Evolutionary conservation across 2,888 invertebrate species (phyloP).

Genomic region (Beris chalybata): DNA sequence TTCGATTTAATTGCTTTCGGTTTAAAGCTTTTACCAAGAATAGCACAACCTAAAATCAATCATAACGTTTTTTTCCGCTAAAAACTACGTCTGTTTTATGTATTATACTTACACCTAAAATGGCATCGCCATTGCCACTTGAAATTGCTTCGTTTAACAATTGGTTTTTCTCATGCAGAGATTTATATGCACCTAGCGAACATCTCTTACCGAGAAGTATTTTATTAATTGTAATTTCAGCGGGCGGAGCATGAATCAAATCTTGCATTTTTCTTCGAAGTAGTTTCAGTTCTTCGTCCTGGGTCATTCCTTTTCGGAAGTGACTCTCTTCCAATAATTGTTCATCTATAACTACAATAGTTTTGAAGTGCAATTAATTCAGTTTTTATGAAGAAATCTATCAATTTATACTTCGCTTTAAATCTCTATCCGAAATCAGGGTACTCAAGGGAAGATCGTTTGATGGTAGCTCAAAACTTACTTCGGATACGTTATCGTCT

Average conservation of each 20-base stretch:
- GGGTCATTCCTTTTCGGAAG: conserved; percentile 47
- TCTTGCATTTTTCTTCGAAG: conserved; percentile 46
- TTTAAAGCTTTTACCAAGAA: conserved; percentile 76
- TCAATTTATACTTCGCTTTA: conserved; percentile 42
- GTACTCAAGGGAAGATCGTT: conserved; percentile 51
- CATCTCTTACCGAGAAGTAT: conserved; percentile 60
- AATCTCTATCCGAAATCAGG: conserved; percentile 50
- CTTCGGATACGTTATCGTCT: conserved; percentile 53
- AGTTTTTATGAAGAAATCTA: conserved; percentile 46
- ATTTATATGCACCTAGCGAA: conserved; percentile 60
- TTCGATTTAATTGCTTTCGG: conserved; percentile 67
- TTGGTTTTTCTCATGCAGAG: conserved; percentile 69
- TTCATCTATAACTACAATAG: conserved; percentile 58
- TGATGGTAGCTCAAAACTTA: conserved; percentile 50
- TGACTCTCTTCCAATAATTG: conserved; percentile 61
- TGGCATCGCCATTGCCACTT: conserved; percentile 76
- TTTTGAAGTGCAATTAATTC: no score
- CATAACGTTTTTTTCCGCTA: conserved; percentile 23
- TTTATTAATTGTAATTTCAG: conserved; percentile 48
- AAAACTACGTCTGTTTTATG: conserved; percentile 43
- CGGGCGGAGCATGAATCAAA: conserved; percentile 47
- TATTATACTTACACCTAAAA: conserved; percentile 52
- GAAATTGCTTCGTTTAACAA: conserved; percentile 71
- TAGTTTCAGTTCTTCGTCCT: conserved; percentile 54
- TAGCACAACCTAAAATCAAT: conserved; percentile 64